Evolutionary conservation across 2,797 vertebrate genomes (phyloP).

Genomic region (Cygnus olor): DNA sequence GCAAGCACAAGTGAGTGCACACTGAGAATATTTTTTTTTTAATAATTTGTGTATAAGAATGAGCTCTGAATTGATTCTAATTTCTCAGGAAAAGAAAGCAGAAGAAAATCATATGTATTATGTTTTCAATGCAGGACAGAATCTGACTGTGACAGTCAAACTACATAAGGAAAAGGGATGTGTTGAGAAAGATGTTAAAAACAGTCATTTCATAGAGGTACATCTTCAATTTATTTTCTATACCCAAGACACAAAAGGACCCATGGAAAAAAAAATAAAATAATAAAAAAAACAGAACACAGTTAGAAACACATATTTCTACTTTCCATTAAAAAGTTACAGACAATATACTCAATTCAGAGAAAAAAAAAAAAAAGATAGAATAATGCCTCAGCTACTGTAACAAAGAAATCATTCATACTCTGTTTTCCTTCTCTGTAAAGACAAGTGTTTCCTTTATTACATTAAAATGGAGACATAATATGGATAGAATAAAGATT

Average conservation of each 20-base stretch:
- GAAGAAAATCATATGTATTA: not conserved
- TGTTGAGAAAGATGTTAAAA: not conserved
- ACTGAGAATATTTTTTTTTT: not conserved
- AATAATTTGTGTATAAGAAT: not conserved
- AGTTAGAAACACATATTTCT: not conserved
- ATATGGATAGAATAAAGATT: not conserved
- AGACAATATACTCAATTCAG: not conserved
- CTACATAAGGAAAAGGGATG: not conserved
- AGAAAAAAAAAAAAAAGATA: not conserved
- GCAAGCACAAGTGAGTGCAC: rapidly evolving
- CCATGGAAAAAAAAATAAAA: not conserved
- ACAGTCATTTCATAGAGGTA: not conserved
- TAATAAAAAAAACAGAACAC: not conserved
- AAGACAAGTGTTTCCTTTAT: not conserved
- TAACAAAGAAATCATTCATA: not conserved
- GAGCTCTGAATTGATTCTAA: not conserved
- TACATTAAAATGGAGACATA: conserved; percentile 15
- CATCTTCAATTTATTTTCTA: not conserved
- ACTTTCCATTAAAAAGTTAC: not conserved
- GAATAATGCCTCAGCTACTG: not conserved
- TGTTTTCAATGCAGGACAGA: not conserved
- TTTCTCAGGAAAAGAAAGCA: not conserved
- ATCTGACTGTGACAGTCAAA: not conserved
- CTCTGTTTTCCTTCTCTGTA: not conserved
- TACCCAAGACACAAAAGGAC: not conserved